phyloP scores from a whole-genome alignment of 2,797 vertebrate genomes.

The Enteromius paludinosus region DNA sequence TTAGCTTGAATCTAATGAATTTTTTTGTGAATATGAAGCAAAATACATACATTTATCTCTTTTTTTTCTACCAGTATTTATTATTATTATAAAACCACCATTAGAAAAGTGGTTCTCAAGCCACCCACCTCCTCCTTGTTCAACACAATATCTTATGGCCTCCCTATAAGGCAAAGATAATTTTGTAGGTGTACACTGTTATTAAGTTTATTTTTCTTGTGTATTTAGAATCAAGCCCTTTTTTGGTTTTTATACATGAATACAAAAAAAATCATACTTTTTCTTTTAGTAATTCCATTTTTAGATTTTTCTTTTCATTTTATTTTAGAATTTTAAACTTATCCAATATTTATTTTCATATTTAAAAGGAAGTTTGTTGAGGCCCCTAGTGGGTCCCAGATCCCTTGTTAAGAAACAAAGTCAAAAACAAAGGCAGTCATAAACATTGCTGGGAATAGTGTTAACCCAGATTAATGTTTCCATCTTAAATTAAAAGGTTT shows the following conservation, averaged over 20 bases:
- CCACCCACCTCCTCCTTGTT: neutral
- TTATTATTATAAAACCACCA: neutral
- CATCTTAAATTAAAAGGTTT: neutral
- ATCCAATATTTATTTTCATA: too few species aligned
- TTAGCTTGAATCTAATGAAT: neutral
- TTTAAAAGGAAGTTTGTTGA: too few species aligned
- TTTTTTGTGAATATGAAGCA: neutral
- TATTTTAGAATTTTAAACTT: too few species aligned
- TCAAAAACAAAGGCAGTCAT: constrained; percentile 2
- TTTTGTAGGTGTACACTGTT: neutral
- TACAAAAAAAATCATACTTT: neutral
- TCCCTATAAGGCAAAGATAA: neutral
- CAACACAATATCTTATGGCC: neutral
- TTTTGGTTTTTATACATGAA: neutral
- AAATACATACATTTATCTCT: neutral
- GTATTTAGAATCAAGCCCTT: neutral
- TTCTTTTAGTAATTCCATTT: neutral
- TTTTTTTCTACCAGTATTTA: neutral
- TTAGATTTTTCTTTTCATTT: neutral
- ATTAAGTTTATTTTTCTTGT: neutral
- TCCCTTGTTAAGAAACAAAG: neutral
- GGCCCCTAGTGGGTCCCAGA: neutral
- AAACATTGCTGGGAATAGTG: neutral
- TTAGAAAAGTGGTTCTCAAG: neutral
- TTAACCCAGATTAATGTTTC: neutral